Evolutionary conservation across 2,888 invertebrate genomes (phyloP), one percentile per base, ranked within the genome.

Genomic region (Erebia epiphron): DNA sequence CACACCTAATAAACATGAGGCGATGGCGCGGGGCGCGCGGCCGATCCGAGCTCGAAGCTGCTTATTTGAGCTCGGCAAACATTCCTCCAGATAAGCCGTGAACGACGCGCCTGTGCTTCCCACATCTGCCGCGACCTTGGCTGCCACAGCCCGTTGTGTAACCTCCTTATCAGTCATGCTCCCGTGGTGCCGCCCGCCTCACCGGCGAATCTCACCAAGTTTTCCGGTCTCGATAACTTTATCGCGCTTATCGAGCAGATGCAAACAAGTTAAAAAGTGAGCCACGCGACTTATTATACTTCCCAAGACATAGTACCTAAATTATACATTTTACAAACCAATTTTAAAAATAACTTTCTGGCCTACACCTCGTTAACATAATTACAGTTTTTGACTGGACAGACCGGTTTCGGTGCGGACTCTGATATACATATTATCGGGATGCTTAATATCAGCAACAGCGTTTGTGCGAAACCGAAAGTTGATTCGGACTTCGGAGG

Each of bases 111-210:
- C 85, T 92, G 88, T 92, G 86, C 89, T 91, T 91, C 90, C 89
- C 91, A 91, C 92, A 91, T 91, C 93, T 91, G 92, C 87, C 83
- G 81, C 90, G 92, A 90, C 92, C 92, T 92, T 93, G 92, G 90
- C 85, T 87, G 84, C 86, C 84, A 77, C 81, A 81, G 86, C 84
- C 83, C 84, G 88, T 91, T 88, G 90, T 86, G 85, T 90, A 90
- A 89, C 86, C 84, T 83, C 82, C 85, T 91, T 92, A 93, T 93
- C 92, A 90, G 92, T 91, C 92, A 90, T 80, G 81, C 83, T 86
- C 82, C 83, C 87, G 85, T 86, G 83, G 83, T 83, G 21, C 84
- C 84, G 81, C 83, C 79, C 79, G 83, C 80, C 79, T 83, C 80
- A 83, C 85, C 82, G 84, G 85, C 86, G 79, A 89, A 90, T 89